Evolutionary conservation across 2,797 vertebrate genomes (phyloP).

Genomic region (Streptopelia turtur): DNA sequence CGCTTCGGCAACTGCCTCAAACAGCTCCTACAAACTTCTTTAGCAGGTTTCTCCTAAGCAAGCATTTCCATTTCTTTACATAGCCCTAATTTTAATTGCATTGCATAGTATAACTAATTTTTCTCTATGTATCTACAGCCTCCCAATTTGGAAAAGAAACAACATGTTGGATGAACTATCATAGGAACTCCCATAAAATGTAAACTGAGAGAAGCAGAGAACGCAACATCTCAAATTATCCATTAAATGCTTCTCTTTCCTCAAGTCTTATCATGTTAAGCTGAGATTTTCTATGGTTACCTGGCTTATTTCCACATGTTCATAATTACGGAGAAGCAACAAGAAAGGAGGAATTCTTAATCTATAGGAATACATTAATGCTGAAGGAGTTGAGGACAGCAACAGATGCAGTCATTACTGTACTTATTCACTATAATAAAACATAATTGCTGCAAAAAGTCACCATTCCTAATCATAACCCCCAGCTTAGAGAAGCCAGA

Average conservation of each 20-base stretch:
- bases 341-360: background rate
- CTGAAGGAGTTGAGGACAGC: background rate
- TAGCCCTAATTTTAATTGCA: background rate
- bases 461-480: background rate
- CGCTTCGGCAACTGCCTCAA: background rate
- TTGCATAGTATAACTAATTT: background rate
- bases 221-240: background rate
- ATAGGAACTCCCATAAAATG: background rate
- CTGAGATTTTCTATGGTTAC: background rate
- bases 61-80: background rate
- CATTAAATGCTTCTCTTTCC: background rate
- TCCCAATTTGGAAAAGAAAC: background rate
- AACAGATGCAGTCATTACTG: background rate
- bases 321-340: background rate
- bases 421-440: background rate
- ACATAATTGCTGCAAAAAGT: background rate
- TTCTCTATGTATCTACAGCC: background rate
- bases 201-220: background rate
- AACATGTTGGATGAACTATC: background rate
- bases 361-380: background rate
- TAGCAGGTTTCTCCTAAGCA: slow-evolving; percentile 6
- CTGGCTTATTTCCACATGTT: background rate
- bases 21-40: background rate
- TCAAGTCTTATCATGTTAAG: background rate
- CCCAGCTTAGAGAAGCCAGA: background rate